Base-by-base conservation (phyloP, 2,888 invertebrate genomes). In the Drosophila demipolita region DNA sequence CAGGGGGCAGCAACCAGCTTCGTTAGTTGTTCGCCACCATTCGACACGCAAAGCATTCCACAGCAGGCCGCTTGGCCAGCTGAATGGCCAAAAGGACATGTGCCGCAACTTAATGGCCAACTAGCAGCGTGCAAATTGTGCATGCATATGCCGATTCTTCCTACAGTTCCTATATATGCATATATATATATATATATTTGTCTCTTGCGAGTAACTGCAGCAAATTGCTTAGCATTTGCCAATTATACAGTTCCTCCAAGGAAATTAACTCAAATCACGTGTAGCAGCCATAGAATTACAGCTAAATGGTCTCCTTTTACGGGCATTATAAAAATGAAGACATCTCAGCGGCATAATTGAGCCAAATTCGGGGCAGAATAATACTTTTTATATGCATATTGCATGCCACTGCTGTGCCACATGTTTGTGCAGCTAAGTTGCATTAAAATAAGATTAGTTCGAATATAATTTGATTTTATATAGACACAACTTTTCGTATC, bases 201-300 rank as follows among this genome's bases (percentile, higher is more conserved):
- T 86, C 80, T 82, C 71, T 66, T 32, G n/a, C 49, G 33, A 64
- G 66, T 49, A 81, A 85, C 74, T 84, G 82, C 84, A 78, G 78
- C 80, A 71, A 87, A 87, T 84, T 74, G 84, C 62, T 54, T 40
- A 64, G 67, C 75, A 80, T 78, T 62, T 64, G 75, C 73, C 78
- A 89, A 89, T 87, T 89, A 85, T 71, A 73, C 89, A 85, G 80
- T 71, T 76, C 70, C 78, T 84, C 61, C 70, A 82, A 80, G 82
- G 73, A 84, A 84, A 84, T 80, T 73, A 71, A 52, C 60, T 69
- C 45, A 74, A 87, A 84, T 87, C 87, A 83, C 77, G 36, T 60
- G 48, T 7, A 55, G n/a, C 15, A 26, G 33, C 36, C 15, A 11
- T 17, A 48, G 6, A 57, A 50, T 38, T 48, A 40, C 45, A 50